phyloP scores from a whole-genome alignment of 2,888 invertebrate genomes.

The Aspidapion aeneum region DNA sequence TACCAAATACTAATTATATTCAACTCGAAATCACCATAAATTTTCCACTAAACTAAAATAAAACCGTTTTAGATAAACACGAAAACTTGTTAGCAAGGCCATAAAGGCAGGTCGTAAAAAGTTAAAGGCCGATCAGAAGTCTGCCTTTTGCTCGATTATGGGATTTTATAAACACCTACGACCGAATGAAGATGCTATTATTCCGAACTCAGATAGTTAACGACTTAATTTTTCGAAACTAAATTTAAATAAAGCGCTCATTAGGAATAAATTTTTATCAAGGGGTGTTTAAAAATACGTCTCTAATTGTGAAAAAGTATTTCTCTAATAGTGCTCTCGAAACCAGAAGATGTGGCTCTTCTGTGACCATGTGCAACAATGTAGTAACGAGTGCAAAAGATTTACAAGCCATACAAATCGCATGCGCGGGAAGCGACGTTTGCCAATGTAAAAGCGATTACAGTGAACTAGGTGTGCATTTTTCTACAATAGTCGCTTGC shows the following conservation, averaged over 20 bases:
- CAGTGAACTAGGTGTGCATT: no score
- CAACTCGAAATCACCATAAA: not conserved
- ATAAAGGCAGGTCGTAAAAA: not conserved
- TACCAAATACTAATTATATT: not conserved
- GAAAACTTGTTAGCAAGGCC: not conserved
- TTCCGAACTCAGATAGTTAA: not conserved
- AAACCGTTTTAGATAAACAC: not conserved
- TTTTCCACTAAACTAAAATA: not conserved
- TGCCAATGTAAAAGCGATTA: no score
- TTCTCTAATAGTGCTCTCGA: no score
- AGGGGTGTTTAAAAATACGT: no score
- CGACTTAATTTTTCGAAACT: not conserved
- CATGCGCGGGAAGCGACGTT: no score
- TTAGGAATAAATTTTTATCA: not conserved
- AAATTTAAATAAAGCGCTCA: not conserved
- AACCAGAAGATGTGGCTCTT: no score
- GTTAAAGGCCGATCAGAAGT: not conserved
- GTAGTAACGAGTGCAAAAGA: no score
- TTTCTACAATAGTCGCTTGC: no score
- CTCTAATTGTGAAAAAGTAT: no score
- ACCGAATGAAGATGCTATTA: no score
- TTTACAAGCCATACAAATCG: no score
- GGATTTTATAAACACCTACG: not conserved
- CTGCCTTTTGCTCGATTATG: not conserved
- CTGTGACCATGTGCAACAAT: no score